Conservation (phyloP, 2,797 vertebrate species). For the Alcedo quadribrachys region DNA sequence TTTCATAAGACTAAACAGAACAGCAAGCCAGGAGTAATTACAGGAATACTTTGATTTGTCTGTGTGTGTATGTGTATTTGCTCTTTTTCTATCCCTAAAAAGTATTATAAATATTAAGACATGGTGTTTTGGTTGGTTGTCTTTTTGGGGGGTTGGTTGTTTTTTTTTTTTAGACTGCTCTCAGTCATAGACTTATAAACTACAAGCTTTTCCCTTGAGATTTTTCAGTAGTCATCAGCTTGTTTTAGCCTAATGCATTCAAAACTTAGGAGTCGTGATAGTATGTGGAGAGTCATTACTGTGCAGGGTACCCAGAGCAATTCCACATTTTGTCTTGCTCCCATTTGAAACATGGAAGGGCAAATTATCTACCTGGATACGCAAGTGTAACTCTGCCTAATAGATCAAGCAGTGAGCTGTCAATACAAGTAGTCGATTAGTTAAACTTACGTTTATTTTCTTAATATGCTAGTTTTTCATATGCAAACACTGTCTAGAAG, state of each 20-base stretch:
- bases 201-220: not conserved
- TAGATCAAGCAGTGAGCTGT: not conserved
- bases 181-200: not conserved
- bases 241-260: not conserved
- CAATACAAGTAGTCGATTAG: not conserved
- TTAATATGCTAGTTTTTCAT: not conserved
- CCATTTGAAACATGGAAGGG: not conserved
- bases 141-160: not conserved
- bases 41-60: conserved; percentile 1
- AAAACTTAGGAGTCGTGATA: not conserved
- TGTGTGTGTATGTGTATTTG: not conserved
- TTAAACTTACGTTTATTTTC: not conserved
- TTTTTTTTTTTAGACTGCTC: not conserved
- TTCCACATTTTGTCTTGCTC: not conserved
- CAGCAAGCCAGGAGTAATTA: not conserved
- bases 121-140: not conserved
- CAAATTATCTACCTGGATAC: not conserved
- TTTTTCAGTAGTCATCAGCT: not conserved
- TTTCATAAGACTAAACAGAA: conserved; percentile 38
- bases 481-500: not conserved
- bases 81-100: not conserved
- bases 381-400: not conserved
- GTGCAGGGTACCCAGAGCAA: not conserved
- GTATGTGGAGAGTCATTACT: not conserved
- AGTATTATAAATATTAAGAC: not conserved